Percentiles rank a stretch among this genome's conserved stretches.
Conservation (phyloP, 64 coral and sea anemone species). For the Hydrozoanthus tunicans region DNA sequence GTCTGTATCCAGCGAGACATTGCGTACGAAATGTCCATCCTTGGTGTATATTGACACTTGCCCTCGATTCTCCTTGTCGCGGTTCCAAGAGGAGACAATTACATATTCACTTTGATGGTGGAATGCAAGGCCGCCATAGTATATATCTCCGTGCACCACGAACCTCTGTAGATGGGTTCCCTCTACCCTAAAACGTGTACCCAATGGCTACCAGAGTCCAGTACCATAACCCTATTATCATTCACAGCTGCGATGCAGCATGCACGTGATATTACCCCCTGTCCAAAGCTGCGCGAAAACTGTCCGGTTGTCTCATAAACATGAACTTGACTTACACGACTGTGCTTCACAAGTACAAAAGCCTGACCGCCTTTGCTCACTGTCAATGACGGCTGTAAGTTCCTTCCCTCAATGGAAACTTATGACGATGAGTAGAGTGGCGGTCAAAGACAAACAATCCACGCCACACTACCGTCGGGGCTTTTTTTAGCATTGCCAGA, state of each 20-base stretch:
- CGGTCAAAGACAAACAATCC: slow-evolving; percentile 27
- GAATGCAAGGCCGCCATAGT: background rate
- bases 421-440: background rate
- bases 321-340: background rate
- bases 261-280: background rate
- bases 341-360: background rate
- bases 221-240: slow-evolving; percentile 1
- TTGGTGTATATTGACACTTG: slow-evolving; percentile 13
- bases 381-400: background rate
- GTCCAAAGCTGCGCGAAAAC: background rate
- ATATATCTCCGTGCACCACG: background rate
- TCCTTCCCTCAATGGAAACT: slow-evolving; percentile 1
- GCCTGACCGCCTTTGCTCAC: background rate
- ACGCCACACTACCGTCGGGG: background rate
- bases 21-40: background rate
- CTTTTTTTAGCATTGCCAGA: slow-evolving; percentile 2
- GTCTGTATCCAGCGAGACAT: background rate
- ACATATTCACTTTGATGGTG: slow-evolving; percentile 25
- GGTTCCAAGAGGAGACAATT: background rate
- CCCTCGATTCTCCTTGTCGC: background rate
- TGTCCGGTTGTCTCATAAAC: background rate
- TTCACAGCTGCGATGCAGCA: background rate
- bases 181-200: background rate
- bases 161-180: background rate
- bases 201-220: background rate